Conservation (phyloP, 2,888 invertebrate genomes). For the Listrodromus nycthemerus region DNA sequence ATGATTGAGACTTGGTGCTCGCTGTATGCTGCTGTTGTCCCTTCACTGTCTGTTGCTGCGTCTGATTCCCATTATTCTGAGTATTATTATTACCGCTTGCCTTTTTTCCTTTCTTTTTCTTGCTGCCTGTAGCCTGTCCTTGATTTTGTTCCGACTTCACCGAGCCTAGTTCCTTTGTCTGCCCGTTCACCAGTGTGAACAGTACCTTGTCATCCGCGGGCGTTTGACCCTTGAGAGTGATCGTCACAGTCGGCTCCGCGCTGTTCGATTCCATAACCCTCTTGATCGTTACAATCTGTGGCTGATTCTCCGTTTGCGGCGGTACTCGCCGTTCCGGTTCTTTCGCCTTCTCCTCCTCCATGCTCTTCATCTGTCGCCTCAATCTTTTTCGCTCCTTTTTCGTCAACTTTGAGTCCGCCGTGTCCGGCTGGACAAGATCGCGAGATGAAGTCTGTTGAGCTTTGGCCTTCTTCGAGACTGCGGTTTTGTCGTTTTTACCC, state of each 20-base stretch:
- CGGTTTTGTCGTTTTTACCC: slow-evolving; percentile 49
- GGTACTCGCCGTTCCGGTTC: slow-evolving; percentile 76
- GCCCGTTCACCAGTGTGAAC: slow-evolving; percentile 89
- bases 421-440: slow-evolving; percentile 66
- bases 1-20: slow-evolving; percentile 60
- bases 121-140: neutral
- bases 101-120: neutral
- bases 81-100: slow-evolving; percentile 64
- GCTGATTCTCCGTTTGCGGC: slow-evolving; percentile 74
- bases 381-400: slow-evolving; percentile 82
- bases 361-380: slow-evolving; percentile 81
- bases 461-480: slow-evolving; percentile 68
- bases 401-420: slow-evolving; percentile 79
- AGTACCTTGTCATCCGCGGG: slow-evolving; percentile 91
- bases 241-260: slow-evolving; percentile 90
- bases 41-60: slow-evolving; percentile 70
- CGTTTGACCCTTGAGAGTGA: slow-evolving; percentile 90
- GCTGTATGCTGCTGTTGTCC: slow-evolving; percentile 69
- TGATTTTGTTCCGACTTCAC: slow-evolving; percentile 74
- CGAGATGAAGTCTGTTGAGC: slow-evolving; percentile 21
- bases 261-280: slow-evolving; percentile 88
- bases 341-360: slow-evolving; percentile 80
- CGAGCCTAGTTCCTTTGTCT: slow-evolving; percentile 80
- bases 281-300: slow-evolving; percentile 88
- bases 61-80: slow-evolving; percentile 68